A percentile compares a stretch with the other conserved stretches of the same genome.
These are phyloP conservation scores for Amphipyra tragopoginis DNA, from an alignment of 2,888 invertebrate genomes.

Conservation along the genomic window DNA sequence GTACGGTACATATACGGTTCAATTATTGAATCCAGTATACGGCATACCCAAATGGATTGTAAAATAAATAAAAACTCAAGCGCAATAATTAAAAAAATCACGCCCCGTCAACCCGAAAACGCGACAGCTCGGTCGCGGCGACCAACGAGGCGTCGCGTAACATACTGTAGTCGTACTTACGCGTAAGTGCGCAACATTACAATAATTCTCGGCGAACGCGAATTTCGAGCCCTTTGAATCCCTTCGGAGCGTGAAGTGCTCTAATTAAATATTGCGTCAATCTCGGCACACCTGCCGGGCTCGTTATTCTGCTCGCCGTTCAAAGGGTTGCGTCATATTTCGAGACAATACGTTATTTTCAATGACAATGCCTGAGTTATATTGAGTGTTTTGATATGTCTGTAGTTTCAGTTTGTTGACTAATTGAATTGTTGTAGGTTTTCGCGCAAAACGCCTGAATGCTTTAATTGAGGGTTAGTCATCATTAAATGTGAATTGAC, in stretches of 20 bases:
- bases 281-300: conserved; percentile 56
- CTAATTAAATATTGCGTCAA: conserved; percentile 63
- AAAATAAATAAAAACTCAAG: conserved; percentile 2
- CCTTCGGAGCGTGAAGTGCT: conserved; percentile 57
- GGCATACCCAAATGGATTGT: no score
- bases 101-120: conserved; percentile 20
- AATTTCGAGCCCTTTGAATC: conserved; percentile 57
- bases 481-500: no score
- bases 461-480: no score
- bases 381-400: conserved; percentile 25
- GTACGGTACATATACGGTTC: no score
- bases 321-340: conserved; percentile 47
- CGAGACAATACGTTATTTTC: conserved; percentile 43
- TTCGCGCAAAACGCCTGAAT: no score
- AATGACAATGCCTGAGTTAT: conserved; percentile 34
- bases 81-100: conserved; percentile 18
- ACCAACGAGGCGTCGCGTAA: conserved; percentile 46
- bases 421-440: conserved; percentile 8
- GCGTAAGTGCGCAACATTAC: conserved; percentile 57
- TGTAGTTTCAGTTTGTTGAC: conserved; percentile 9
- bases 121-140: conserved; percentile 24
- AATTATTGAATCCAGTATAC: not conserved
- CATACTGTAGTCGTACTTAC: conserved; percentile 52
- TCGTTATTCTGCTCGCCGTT: conserved; percentile 43
- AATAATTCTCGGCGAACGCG: conserved; percentile 56